Base-by-base conservation (phyloP, 2,797 vertebrate genomes). In the Cossypha polioptera region DNA sequence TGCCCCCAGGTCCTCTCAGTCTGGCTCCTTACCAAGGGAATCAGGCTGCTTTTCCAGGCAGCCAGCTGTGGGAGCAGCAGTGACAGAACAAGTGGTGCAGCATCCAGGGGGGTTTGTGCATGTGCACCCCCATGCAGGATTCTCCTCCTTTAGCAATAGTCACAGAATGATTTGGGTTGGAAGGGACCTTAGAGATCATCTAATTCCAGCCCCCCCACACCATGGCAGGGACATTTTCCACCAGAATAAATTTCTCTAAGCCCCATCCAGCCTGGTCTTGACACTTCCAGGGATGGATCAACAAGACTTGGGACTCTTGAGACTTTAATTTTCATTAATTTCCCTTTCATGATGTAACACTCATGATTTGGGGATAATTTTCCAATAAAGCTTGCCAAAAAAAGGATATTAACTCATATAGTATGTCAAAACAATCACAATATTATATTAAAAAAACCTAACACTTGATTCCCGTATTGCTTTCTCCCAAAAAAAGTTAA, bases 61-160 rank as follows among this genome's bases (percentile, higher is more conserved):
- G 16, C 2, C 68, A 28, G 20, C 20, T 25, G 25, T 4, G 16
- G 14, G 2, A 47, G 51, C 58, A 65, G 29, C 7, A 75, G 20
- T 4, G 45, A 26, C 20, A 53, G 29, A 1, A 12, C 25, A 31
- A 29, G 28, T 8, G 38, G 11, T 33, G 59, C 35, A 42, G n/a
- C 43, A 58, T 10, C 35, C 51, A 29, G 48, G 26, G 67, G 31
- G 12, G 62, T 90, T 18, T 81, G 12, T 43, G 22, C 28, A 8
- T 28, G 11, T 5, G 25, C 35, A 50, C 8, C 9, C 5, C 38
- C 13, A 0, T 3, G 22, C 3, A 7, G 19, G 29, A 28, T 20
- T 14, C 59, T 91, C 8, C 42, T 81, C 42, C 33, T 42, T 25
- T 7, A 58, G 50, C 42, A 61, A 25, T 0, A 20, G 15, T 9